Evolutionary conservation across 92 coral and sea anemone species (phyloP), one percentile per base, ranked within the genome.

Genomic region (Paramuricea clavata): DNA sequence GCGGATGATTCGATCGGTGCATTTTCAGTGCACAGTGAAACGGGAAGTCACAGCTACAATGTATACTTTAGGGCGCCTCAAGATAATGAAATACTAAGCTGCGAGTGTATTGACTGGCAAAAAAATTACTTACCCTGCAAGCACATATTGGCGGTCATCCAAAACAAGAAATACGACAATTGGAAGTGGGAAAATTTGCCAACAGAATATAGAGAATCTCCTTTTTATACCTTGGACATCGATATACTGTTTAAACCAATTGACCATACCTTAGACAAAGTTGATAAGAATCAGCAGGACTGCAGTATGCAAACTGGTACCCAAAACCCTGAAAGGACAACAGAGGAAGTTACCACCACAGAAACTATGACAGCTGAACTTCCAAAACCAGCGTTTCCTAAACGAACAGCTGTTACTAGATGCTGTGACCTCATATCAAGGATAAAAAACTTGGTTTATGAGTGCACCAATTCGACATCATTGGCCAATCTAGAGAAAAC

Each of bases 151-250:
- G 89, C 93, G 0, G 49, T 87, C 19, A 81, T 87, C 17, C 52
- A 47, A 47, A 9, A 10, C 19, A 9, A 31, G 23, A 78, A 76
- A 35, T 34, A 2, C 11, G 69, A 62, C 8, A 74, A 35, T 15
- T 88, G 85, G 89, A 54, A 47, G 2, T 91, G 92, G 92, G 86
- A 83, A 30, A 34, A 52, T 12, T 15, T 85, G 26, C 94, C 94
- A 81, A 30, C 15, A 32, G 30, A 25, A 2, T 91, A 87, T 28
- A 34, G 83, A 12, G 47, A 75, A 41, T 86, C 83, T n/a, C 87
- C 90, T 0, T 86, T 78, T 10, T 10, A 4, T 4, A 76, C 86
- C 30, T 62, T 77, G 7, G 89, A 85, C 44, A 27, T 33, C 28
- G 60, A 56, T 33, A 69, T 77, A 19, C 17, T 61, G 69, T 61